phyloP scores from a whole-genome alignment of 2,797 vertebrate species.

The Eleutherodactylus coqui region DNA sequence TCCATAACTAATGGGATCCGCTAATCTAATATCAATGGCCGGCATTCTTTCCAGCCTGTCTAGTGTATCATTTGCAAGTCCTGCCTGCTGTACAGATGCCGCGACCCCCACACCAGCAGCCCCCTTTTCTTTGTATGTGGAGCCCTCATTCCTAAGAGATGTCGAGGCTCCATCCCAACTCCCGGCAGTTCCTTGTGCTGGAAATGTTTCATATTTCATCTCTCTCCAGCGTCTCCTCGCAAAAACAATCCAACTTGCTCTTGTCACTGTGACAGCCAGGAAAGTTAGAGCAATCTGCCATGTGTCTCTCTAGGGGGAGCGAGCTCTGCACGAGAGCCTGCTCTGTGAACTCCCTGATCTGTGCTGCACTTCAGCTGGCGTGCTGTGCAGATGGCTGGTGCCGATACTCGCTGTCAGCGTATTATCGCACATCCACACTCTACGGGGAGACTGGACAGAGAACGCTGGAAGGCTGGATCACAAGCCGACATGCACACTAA shows the following conservation, averaged over 20 bases:
- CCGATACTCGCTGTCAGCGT: neutral
- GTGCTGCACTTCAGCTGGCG: slow-evolving; percentile 1
- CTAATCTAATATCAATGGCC: neutral
- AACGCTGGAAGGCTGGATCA: neutral
- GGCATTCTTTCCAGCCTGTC: neutral
- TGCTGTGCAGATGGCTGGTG: slow-evolving; percentile 27
- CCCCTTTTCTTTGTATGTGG: neutral
- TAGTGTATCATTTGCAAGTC: neutral
- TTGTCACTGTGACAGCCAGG: slow-evolving; percentile 48
- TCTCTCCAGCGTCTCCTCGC: slow-evolving; percentile 20
- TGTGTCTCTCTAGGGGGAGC: slow-evolving; percentile 25
- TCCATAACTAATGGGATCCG: neutral
- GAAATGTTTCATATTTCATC: slow-evolving; percentile 34
- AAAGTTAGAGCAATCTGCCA: slow-evolving; percentile 47
- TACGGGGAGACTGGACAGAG: neutral
- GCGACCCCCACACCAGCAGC: neutral
- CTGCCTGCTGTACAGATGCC: neutral
- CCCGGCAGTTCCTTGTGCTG: slow-evolving; percentile 23
- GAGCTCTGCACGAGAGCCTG: slow-evolving; percentile 8
- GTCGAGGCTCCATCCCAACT: neutral
- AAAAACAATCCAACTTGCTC: slow-evolving; percentile 15
- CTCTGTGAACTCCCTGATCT: slow-evolving; percentile 23
- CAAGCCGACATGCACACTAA: neutral
- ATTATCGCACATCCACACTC: neutral
- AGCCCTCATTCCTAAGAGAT: neutral